Evolutionary conservation across 1,140 invertebrate species (phyloP), one percentile per base, ranked within the genome.

Genomic region (Brachionus sp.): DNA sequence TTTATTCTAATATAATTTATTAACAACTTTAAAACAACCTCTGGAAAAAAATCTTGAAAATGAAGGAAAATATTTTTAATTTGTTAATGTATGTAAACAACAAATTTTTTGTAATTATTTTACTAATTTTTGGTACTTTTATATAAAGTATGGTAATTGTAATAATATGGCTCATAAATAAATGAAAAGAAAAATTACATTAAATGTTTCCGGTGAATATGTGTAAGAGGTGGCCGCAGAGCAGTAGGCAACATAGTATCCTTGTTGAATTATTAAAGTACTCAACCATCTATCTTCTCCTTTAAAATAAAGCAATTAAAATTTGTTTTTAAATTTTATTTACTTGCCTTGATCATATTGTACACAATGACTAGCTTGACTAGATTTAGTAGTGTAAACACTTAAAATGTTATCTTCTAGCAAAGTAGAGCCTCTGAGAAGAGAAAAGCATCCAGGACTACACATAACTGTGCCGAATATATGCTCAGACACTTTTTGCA

Each of bases 231-330:
- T 92, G 3, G 91, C 90, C 6, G 92, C 92, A 4, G 92, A 92
- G 84, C 90, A 91, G 86, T 92, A 92, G 84, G 92, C 92, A 5
- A 92, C 92, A 64, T 91, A 87, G 85, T 91, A 92, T 25, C 92
- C 92, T 85, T 91, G 87, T 86, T 92, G 92, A 3, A 92, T 87
- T 5, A 92, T 86, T 3, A 92, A 86, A 3, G 92, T 92, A 85
- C 92, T 92, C 3, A 92, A 86, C 92, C 92, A 92, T 62, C 92
- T 88, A 86, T 92, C 92, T 86, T 92, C 92, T 64, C 92, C 90
- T 90, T 86, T 16, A 64, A 23, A 50, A 50, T 50, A 57, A 57
- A 66, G 33, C 12, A 42, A 19, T 5, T 1, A 6, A 12, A 39
- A 73, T 19, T 16, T 42, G 6, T 33, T 66, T 16, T 66, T 33